Base-by-base conservation (phyloP, 2,797 vertebrate species). In the Nyctibius grandis region DNA sequence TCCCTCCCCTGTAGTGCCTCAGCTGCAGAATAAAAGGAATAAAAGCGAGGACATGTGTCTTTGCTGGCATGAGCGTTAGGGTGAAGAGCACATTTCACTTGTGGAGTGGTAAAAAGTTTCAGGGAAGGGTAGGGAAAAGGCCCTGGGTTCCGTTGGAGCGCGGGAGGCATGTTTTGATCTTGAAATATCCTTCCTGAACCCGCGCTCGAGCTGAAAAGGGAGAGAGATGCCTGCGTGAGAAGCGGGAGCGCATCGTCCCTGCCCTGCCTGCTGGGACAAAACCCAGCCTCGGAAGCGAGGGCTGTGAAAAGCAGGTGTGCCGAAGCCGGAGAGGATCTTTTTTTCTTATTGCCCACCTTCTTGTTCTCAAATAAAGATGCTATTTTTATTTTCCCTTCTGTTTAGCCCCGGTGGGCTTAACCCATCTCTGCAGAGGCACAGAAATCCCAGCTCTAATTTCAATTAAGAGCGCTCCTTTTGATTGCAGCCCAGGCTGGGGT, bases 371-470 rank as follows among this genome's bases (percentile, higher is more conserved):
- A 95, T 94, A 94, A 91, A 96, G 94, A 95, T 91, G 94, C 94
- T 34, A 44, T 96, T 96, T 91, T 91, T 96, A 95, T 97, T 90
- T 97, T 96, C 74, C 85, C 91, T 96, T 85, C 93, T 93, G 84
- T 74, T 82, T 96, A 90, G 88, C 84, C 95, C 95, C 91, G 13
- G 79, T 36, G 90, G 96, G 81, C 95, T 97, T 96, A 88, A 96
- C 94, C 90, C 86, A 53, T 96, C 97, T 95, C 97, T 96, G 92
- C 74, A 44, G 98, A 97, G 95, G 85, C 90, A 48, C 93, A n/a
- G 51, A 96, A 97, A 97, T 97, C 97, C 96, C 97, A 78, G 91
- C 95, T 98, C 97, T 98, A 97, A 98, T 98, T 98, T 98, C 96
- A 97, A 95, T 97, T 96, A 97, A 97, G 89, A 96, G 91, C 4